Evolutionary conservation across 2,113 vertebrate genomes (phyloP).

Genomic region (Peucedramus taeniatus): DNA sequence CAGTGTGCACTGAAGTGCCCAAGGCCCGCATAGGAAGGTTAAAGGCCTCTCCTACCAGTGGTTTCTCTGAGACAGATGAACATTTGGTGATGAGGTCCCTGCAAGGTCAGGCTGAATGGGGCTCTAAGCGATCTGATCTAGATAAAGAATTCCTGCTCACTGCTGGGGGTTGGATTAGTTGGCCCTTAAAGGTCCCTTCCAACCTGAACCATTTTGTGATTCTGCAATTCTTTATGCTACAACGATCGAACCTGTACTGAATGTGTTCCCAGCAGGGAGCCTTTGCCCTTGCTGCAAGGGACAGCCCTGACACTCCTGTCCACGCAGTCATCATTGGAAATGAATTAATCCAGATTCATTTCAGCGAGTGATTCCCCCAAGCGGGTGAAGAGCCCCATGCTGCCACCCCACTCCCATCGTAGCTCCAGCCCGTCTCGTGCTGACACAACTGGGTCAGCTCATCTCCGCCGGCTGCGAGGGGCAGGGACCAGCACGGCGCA

Average conservation of each 20-base stretch:
- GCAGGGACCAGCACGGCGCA: fast-evolving
- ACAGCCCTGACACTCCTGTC: neutral
- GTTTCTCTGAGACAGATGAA: neutral
- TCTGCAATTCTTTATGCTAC: neutral
- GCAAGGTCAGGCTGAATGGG: neutral
- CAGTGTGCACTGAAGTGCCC: fast-evolving
- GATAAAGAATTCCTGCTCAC: neutral
- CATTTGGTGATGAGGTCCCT: neutral
- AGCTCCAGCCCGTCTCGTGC: fast-evolving
- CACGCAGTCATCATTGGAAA: neutral
- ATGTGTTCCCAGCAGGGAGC: neutral
- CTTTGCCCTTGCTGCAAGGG: neutral
- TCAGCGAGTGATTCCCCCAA: neutral
- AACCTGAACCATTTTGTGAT: neutral
- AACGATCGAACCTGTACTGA: fast-evolving
- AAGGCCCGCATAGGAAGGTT: fast-evolving
- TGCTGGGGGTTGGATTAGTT: neutral
- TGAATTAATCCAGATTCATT: neutral
- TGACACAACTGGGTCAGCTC: conserved; percentile 54
- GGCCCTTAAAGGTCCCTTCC: neutral
- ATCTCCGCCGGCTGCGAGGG: fast-evolving
- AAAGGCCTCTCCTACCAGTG: neutral
- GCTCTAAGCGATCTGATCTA: neutral
- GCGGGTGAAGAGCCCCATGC: neutral
- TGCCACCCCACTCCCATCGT: neutral